phyloP scores from a whole-genome alignment of 2,888 invertebrate genomes.

The Loripinus fragilis region DNA sequence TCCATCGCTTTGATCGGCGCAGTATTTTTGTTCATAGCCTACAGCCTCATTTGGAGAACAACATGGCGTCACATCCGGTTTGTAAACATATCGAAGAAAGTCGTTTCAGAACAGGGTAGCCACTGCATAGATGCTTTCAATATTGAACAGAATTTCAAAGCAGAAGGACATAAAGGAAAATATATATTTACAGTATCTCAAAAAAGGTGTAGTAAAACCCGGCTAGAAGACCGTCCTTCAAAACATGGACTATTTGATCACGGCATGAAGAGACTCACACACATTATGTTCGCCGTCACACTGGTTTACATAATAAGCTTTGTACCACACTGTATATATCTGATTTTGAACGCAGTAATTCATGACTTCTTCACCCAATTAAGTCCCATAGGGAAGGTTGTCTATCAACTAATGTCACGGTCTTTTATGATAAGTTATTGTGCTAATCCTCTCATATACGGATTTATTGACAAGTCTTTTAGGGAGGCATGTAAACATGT shows the following conservation, averaged over 20 bases:
- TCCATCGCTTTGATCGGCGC: background rate
- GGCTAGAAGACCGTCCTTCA: background rate
- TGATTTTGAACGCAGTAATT: background rate
- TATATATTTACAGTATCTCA: background rate
- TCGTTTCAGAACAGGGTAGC: background rate
- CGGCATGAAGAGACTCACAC: background rate
- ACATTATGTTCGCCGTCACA: background rate
- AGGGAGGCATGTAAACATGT: background rate
- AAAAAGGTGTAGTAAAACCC: too few relatives aligned
- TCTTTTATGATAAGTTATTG: background rate
- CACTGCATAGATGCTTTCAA: background rate
- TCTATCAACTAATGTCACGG: background rate
- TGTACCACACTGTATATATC: background rate
- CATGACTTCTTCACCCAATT: background rate
- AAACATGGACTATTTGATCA: background rate
- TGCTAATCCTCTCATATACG: background rate
- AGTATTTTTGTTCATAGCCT: background rate
- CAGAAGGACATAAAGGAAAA: background rate
- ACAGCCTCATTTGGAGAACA: constrained; percentile 1
- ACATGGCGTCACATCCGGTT: background rate
- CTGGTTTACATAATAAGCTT: background rate
- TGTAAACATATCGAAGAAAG: background rate
- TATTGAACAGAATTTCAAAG: background rate
- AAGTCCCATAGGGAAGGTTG: background rate
- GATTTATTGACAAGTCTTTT: background rate